Percentiles rank a stretch among this genome's conserved stretches.
phyloP scores from a whole-genome alignment of 1,140 invertebrate species.

The Meloidogyne exigua region DNA sequence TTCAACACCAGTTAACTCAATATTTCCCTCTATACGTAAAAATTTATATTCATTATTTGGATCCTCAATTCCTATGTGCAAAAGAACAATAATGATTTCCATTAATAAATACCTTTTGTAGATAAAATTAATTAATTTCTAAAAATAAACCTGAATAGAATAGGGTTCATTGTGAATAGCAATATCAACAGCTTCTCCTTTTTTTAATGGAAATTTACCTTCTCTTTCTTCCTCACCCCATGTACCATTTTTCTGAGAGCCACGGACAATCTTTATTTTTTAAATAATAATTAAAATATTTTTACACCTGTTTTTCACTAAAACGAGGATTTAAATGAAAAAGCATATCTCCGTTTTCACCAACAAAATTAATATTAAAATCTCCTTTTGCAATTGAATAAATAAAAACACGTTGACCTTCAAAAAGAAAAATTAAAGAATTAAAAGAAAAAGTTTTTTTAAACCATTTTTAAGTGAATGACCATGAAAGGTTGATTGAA shows the following conservation, averaged over 20 bases:
- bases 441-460: neutral
- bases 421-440: neutral
- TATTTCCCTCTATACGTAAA: slow-evolving; percentile 51
- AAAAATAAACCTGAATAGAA: slow-evolving; percentile 46
- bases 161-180: slow-evolving; percentile 59
- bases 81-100: slow-evolving; percentile 52
- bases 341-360: slow-evolving; percentile 47
- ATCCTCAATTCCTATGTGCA: slow-evolving; percentile 52
- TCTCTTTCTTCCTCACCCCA: slow-evolving; percentile 62
- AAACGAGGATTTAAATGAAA: slow-evolving; percentile 62
- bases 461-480: slow-evolving; percentile 18
- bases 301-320: slow-evolving; percentile 46
- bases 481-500: slow-evolving; percentile 29
- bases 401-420: slow-evolving; percentile 52
- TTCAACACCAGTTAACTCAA: slow-evolving; percentile 61
- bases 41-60: slow-evolving; percentile 55
- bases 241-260: slow-evolving; percentile 39
- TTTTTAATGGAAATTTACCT: slow-evolving; percentile 58
- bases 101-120: slow-evolving; percentile 53
- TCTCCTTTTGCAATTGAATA: slow-evolving; percentile 62
- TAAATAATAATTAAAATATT: neutral
- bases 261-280: slow-evolving; percentile 50
- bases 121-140: slow-evolving; percentile 13
- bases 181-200: slow-evolving; percentile 57
- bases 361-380: slow-evolving; percentile 56